Conservation (phyloP, 2,797 vertebrate species). For the Anguilla pacifica region DNA sequence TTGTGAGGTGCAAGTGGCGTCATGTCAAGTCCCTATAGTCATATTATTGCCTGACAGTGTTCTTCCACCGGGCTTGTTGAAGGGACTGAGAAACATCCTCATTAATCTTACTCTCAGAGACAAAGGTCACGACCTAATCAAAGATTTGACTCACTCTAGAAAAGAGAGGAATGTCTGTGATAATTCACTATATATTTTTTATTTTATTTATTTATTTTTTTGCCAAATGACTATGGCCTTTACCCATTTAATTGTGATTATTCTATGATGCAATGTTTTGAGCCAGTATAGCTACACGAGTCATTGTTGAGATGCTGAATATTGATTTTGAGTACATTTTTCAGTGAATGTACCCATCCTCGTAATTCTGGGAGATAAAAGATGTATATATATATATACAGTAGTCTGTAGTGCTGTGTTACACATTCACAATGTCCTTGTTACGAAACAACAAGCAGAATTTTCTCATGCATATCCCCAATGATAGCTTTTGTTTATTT, state of each 20-base stretch:
- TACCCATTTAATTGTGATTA: neutral
- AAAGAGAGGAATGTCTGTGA: neutral
- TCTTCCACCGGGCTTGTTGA: neutral
- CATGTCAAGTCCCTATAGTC: neutral
- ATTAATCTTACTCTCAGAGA: constrained; percentile 19
- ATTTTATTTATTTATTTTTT: neutral
- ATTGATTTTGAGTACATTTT: neutral
- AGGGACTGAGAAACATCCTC: neutral
- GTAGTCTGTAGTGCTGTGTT: neutral
- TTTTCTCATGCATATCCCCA: constrained; percentile 65
- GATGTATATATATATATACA: no score
- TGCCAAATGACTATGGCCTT: neutral
- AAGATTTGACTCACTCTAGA: neutral
- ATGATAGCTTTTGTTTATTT: constrained; percentile 65
- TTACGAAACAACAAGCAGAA: constrained; percentile 60
- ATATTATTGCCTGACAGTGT: neutral
- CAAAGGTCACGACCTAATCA: constrained; percentile 10
- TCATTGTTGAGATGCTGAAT: no score
- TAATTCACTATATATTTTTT: neutral
- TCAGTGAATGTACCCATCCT: neutral
- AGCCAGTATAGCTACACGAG: neutral
- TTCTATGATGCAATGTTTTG: neutral
- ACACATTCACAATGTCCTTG: constrained; percentile 29
- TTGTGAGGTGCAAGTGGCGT: neutral
- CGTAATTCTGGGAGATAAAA: neutral